These are phyloP conservation scores for Micromesistius poutassou DNA, from an alignment of 2,797 vertebrate species.

Conservation along the genomic window DNA sequence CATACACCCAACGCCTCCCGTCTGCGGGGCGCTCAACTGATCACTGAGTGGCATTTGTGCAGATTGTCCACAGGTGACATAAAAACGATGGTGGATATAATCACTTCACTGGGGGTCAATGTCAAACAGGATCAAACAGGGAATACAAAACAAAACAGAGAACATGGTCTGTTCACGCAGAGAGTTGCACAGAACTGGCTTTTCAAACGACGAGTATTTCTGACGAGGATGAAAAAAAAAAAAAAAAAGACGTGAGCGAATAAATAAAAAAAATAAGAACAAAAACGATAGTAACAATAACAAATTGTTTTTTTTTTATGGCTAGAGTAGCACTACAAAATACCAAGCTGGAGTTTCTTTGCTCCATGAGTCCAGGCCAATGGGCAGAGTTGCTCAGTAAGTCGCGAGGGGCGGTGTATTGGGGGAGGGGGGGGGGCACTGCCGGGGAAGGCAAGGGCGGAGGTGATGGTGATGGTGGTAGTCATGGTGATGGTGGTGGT, in stretches of 20 bases:
- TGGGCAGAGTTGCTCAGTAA: constrained; percentile 58
- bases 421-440: constrained; percentile 46
- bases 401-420: constrained; percentile 23
- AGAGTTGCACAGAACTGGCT: neutral
- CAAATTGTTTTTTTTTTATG: constrained; percentile 49
- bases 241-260: neutral
- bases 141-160: constrained; percentile 69
- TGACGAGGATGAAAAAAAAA: neutral
- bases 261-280: neutral
- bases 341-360: constrained; percentile 58
- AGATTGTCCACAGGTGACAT: constrained; percentile 49
- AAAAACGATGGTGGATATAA: constrained; percentile 43
- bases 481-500: constrained; percentile 26
- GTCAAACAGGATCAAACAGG: constrained; percentile 57
- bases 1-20: constrained; percentile 21
- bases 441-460: constrained; percentile 9
- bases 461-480: constrained; percentile 19
- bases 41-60: constrained; percentile 37
- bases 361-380: constrained; percentile 63
- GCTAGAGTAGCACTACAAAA: constrained; percentile 73
- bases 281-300: neutral
- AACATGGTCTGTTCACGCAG: constrained; percentile 46
- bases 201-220: neutral
- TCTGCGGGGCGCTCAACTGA: constrained; percentile 25
- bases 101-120: constrained; percentile 14